Evolutionary conservation across 92 coral and sea anemone genomes (phyloP).

Genomic region (Blastomussa wellsi): DNA sequence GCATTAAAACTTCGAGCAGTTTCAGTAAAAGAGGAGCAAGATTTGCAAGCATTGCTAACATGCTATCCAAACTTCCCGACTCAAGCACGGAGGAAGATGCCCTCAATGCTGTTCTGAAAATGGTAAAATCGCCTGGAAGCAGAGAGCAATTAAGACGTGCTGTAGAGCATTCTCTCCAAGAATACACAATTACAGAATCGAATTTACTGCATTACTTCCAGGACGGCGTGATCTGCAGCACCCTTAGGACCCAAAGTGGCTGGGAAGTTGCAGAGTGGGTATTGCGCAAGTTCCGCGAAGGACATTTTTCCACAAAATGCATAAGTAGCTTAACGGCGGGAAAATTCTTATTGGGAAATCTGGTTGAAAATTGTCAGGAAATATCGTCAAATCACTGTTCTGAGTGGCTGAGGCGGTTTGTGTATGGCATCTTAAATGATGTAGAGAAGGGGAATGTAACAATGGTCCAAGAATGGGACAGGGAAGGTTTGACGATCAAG

Average conservation of each 20-base stretch:
- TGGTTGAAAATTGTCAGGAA: constrained; percentile 67
- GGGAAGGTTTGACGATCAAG: constrained; percentile 42
- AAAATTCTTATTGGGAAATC: constrained; percentile 55
- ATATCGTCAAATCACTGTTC: constrained; percentile 69
- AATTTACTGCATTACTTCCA: constrained; percentile 58
- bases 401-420: constrained; percentile 51
- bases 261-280: constrained; percentile 61
- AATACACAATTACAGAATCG: constrained; percentile 57
- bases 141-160: constrained; percentile 40
- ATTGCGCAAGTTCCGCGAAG: constrained; percentile 62
- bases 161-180: constrained; percentile 64
- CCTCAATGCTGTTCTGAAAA: constrained; percentile 40
- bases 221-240: constrained; percentile 37
- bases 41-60: constrained; percentile 57
- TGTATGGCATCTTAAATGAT: constrained; percentile 54
- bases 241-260: constrained; percentile 40
- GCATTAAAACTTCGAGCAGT: constrained; percentile 32
- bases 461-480: constrained; percentile 65
- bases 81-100: constrained; percentile 52
- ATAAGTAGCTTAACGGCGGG: constrained; percentile 55
- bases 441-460: constrained; percentile 5
- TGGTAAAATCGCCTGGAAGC: neutral
- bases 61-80: constrained; percentile 47
- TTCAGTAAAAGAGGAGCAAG: constrained; percentile 33
- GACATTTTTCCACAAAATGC: constrained; percentile 53